Percentiles rank a stretch among this genome's conserved stretches.
Evolutionary conservation across 2,888 invertebrate species (phyloP).

Genomic region (Epiblema foenella): DNA sequence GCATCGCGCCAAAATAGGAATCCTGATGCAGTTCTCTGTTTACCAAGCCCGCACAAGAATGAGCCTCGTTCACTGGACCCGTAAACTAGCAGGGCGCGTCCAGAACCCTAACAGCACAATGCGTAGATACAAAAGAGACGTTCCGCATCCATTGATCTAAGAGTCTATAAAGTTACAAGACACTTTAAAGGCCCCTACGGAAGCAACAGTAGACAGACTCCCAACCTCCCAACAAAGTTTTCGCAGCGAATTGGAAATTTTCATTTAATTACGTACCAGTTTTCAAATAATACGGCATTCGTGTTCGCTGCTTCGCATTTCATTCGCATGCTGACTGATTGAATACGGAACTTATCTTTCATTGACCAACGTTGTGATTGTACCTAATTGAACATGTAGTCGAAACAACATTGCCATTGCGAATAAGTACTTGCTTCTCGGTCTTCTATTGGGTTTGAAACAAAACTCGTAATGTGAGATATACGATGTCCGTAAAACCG

Average conservation of each 20-base stretch:
- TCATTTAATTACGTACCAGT: slow-evolving; percentile 29
- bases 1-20: slow-evolving; percentile 27
- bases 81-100: slow-evolving; percentile 24
- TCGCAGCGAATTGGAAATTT: slow-evolving; percentile 25
- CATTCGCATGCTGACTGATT: slow-evolving; percentile 4
- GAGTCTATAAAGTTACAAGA: slow-evolving; percentile 41
- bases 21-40: slow-evolving; percentile 22
- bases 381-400: background rate
- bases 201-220: slow-evolving; percentile 31
- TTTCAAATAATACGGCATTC: slow-evolving; percentile 23
- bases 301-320: too few relatives aligned
- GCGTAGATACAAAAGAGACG: slow-evolving; percentile 23
- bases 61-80: slow-evolving; percentile 31
- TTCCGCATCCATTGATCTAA: slow-evolving; percentile 37
- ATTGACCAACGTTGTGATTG: background rate
- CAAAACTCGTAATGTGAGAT: slow-evolving; percentile 48
- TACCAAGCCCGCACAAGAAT: slow-evolving; percentile 29
- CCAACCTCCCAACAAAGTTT: slow-evolving; percentile 25
- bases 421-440: background rate
- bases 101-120: slow-evolving; percentile 36
- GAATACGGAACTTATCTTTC: slow-evolving; percentile 9
- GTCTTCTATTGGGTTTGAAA: slow-evolving; percentile 2
- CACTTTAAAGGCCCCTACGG: slow-evolving; percentile 35
- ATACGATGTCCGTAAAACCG: slow-evolving; percentile 52
- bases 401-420: background rate